Conservation (phyloP, 2,113 vertebrate genomes). For the Perognathus longimembris region DNA sequence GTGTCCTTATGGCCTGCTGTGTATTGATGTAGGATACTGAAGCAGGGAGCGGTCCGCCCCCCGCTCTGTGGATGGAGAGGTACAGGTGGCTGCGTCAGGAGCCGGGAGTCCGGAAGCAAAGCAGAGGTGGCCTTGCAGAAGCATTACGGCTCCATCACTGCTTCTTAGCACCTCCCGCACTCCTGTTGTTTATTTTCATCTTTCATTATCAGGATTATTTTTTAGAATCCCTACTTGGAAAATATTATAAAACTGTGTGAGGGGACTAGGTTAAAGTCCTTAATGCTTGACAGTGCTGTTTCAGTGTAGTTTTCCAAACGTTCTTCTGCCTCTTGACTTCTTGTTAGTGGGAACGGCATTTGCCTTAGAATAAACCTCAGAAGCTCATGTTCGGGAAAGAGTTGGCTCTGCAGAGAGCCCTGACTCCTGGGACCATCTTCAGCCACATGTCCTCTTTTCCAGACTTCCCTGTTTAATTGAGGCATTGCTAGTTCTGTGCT, state of each 20-base stretch:
- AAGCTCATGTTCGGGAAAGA: background rate
- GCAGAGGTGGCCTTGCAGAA: conserved; percentile 47
- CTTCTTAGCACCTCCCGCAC: background rate
- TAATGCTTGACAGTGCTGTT: conserved; percentile 62
- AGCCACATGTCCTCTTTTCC: background rate
- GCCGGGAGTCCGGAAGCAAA: conserved; percentile 47
- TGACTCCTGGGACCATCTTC: background rate
- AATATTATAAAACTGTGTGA: conserved; percentile 61
- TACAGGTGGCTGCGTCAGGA: conserved; percentile 61
- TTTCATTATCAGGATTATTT: conserved; percentile 56
- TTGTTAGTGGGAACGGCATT: background rate
- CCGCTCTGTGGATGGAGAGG: conserved; percentile 47
- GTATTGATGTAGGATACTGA: conserved; percentile 36
- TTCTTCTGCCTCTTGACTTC: conserved; percentile 29
- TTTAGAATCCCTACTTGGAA: conserved; percentile 69
- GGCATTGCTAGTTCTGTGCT: background rate
- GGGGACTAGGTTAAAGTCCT: conserved; percentile 66
- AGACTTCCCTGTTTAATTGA: no score
- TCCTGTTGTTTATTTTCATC: conserved; percentile 22
- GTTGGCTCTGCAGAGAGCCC: background rate
- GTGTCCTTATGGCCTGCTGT: conserved; percentile 35
- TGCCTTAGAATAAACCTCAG: background rate
- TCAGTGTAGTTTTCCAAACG: conserved; percentile 31
- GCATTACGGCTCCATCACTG: background rate
- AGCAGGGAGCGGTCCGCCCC: conserved; percentile 44